phyloP scores from a whole-genome alignment of 1,140 invertebrate genomes.

The Pogonus chalceus region DNA sequence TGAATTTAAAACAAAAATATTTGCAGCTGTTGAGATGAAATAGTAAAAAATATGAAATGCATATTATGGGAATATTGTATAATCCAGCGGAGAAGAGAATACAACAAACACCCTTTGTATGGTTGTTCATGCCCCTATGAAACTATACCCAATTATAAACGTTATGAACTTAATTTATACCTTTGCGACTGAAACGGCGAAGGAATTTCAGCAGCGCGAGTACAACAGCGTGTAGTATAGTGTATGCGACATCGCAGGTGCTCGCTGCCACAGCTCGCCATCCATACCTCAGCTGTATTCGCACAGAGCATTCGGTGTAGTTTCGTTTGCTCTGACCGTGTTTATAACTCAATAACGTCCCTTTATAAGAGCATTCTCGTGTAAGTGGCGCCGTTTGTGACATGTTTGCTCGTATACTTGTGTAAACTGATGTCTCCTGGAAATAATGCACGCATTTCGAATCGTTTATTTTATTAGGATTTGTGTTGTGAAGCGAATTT shows the following conservation, averaged over 20 bases:
- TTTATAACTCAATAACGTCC: slow-evolving; percentile 19
- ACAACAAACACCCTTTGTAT: not conserved
- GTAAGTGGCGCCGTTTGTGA: slow-evolving; percentile 23
- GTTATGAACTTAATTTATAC: slow-evolving; percentile 7
- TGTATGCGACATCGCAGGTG: not conserved
- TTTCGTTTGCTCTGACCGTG: not conserved
- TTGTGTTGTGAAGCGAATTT: not conserved
- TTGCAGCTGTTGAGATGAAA: too few species aligned
- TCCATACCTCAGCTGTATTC: not conserved
- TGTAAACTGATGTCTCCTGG: slow-evolving; percentile 22
- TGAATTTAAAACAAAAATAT: too few species aligned
- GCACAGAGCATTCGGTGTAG: not conserved
- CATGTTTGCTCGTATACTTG: slow-evolving; percentile 20
- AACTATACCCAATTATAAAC: slow-evolving; percentile 6
- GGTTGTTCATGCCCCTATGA: slow-evolving; percentile 1
- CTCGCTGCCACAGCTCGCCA: not conserved
- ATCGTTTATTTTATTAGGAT: slow-evolving; percentile 19
- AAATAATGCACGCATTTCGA: slow-evolving; percentile 18
- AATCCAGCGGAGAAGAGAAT: too few species aligned
- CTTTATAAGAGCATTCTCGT: slow-evolving; percentile 23
- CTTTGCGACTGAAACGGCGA: not conserved
- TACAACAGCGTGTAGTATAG: not conserved
- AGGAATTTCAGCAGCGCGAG: not conserved
- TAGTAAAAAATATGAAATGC: too few species aligned
- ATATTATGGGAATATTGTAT: too few species aligned